Evolutionary conservation across 2,888 invertebrate genomes (phyloP).

Genomic region (Noctua fimbriata): DNA sequence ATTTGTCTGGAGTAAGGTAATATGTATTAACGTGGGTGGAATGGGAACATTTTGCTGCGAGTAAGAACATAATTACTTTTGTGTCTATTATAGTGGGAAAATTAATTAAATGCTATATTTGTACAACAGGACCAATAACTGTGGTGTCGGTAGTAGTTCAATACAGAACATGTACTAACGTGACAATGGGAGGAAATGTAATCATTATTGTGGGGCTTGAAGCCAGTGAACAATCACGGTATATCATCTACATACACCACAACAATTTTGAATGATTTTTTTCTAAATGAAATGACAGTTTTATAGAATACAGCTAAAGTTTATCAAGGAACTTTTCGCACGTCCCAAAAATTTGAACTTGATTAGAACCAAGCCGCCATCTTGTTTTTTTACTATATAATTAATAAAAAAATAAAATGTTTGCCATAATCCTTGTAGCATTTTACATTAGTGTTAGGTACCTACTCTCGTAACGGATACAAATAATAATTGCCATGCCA

Average conservation of each 20-base stretch:
- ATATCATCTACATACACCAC: background rate
- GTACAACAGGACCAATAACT: background rate
- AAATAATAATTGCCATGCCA: conserved; percentile 4
- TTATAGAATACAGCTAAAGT: background rate
- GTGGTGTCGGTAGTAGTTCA: conserved; percentile 10
- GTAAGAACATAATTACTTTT: background rate
- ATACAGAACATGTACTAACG: conserved; percentile 4
- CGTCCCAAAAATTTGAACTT: background rate
- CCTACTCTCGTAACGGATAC: conserved; percentile 3
- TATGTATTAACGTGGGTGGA: background rate
- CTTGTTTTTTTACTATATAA: no score
- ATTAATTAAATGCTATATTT: background rate
- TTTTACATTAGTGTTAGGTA: background rate
- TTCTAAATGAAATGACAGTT: background rate
- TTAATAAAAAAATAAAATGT: no score
- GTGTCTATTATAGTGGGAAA: background rate
- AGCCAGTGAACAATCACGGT: conserved; percentile 23
- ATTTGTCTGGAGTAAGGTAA: conserved; percentile 2
- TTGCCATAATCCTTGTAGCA: background rate
- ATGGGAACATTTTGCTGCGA: background rate
- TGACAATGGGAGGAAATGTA: conserved; percentile 42
- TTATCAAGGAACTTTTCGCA: background rate
- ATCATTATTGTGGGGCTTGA: conserved; percentile 25
- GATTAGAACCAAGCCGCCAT: background rate
- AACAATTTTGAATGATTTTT: conserved; percentile 21